These are phyloP conservation scores for Diarsia brunnea DNA, from an alignment of 2,888 invertebrate genomes.

Conservation along the genomic window DNA sequence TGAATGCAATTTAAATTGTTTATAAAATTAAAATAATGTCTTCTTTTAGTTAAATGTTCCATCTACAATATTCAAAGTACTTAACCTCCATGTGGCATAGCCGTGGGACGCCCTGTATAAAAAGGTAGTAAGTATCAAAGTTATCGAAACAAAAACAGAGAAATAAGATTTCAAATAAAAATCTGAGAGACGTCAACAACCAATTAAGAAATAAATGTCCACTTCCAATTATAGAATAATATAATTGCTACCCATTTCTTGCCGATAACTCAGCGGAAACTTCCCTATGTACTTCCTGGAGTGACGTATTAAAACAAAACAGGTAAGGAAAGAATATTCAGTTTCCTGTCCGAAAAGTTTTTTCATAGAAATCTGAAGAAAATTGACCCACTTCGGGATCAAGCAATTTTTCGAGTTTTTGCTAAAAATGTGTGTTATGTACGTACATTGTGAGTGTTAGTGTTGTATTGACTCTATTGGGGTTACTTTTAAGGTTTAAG, in stretches of 20 bases:
- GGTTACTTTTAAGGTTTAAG: background rate
- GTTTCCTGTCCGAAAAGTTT: conserved; percentile 27
- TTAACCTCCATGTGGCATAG: too few relatives aligned
- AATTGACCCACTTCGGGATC: conserved; percentile 32
- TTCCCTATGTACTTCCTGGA: background rate
- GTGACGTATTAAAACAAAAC: conserved; percentile 27
- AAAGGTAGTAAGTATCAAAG: background rate
- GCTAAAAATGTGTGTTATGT: background rate
- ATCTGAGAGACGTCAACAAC: conserved; percentile 2
- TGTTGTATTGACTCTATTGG: background rate
- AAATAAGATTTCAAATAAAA: background rate
- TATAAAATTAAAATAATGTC: too few relatives aligned
- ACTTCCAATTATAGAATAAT: conserved; percentile 13
- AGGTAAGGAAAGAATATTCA: conserved; percentile 39
- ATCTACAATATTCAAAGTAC: too few relatives aligned
- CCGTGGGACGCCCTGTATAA: too few relatives aligned
- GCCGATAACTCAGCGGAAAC: conserved; percentile 20
- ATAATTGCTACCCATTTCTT: conserved; percentile 4
- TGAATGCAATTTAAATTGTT: too few relatives aligned
- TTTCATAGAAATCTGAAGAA: conserved; percentile 29
- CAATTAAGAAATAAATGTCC: conserved; percentile 21
- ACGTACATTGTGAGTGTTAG: background rate
- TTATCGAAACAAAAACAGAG: background rate
- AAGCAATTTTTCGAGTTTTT: conserved; percentile 17
- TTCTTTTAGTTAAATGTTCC: too few relatives aligned